Percentiles rank a stretch among this genome's conserved stretches.
Conservation (phyloP, 2,888 invertebrate species). For the Macaria notata region DNA sequence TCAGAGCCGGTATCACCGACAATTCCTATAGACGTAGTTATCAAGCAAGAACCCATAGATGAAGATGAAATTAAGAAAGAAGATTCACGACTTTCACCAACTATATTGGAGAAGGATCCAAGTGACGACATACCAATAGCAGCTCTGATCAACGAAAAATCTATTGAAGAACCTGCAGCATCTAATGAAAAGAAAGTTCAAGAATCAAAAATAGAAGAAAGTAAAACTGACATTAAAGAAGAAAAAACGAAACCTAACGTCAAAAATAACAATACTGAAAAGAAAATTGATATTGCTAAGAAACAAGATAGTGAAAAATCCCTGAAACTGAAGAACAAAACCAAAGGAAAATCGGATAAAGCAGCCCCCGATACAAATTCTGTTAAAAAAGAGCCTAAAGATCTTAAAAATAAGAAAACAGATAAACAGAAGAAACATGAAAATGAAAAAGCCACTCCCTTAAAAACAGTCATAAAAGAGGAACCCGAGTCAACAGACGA, state of each 20-base stretch:
- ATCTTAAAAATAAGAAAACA: constrained; percentile 34
- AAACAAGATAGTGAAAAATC: constrained; percentile 40
- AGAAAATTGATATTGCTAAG: constrained; percentile 27
- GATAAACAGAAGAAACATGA: constrained; percentile 16
- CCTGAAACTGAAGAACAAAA: constrained; percentile 48
- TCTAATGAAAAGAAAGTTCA: constrained; percentile 14
- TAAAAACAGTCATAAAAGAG: constrained; percentile 58
- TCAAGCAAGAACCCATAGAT: constrained; percentile 69
- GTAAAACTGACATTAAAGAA: constrained; percentile 44
- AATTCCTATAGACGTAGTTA: constrained; percentile 32
- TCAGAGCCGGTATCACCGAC: constrained; percentile 28
- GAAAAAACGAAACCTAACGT: constrained; percentile 37
- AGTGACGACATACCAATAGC: constrained; percentile 30
- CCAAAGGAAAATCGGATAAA: constrained; percentile 45
- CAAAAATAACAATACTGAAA: constrained; percentile 12
- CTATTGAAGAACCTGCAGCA: constrained; percentile 13
- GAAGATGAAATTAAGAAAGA: constrained; percentile 51
- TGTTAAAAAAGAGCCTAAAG: constrained; percentile 50
- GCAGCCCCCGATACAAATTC: no score
- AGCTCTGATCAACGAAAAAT: constrained; percentile 11
- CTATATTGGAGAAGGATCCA: constrained; percentile 6
- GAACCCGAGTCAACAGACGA: constrained; percentile 71
- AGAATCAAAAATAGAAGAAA: constrained; percentile 40
- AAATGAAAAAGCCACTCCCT: constrained; percentile 32
- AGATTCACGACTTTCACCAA: constrained; percentile 23